phyloP scores from a whole-genome alignment of 2,888 invertebrate genomes.

The Eudemis profundana region DNA sequence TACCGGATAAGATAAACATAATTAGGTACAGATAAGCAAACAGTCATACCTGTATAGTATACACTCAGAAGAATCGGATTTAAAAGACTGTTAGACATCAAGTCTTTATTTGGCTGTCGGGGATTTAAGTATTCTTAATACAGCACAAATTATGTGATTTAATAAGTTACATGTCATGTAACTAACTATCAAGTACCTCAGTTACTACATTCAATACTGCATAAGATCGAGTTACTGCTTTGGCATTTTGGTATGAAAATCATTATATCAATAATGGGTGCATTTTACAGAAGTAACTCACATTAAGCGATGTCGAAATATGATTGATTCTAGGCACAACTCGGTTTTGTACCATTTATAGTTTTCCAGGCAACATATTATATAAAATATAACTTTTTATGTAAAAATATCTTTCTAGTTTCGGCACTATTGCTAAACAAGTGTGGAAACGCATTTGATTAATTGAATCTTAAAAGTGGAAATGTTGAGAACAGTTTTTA shows the following conservation, averaged over 20 bases:
- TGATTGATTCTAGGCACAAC: constrained; percentile 15
- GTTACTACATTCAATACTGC: neutral
- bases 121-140: neutral
- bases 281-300: neutral
- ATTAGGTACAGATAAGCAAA: constrained; percentile 30
- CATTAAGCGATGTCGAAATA: neutral
- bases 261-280: neutral
- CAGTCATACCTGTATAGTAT: constrained; percentile 11
- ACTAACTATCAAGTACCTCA: neutral
- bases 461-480: neutral
- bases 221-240: neutral
- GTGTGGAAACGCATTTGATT: neutral
- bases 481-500: neutral
- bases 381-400: neutral
- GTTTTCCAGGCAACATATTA: constrained; percentile 2
- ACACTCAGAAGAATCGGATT: constrained; percentile 10
- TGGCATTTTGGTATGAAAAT: neutral
- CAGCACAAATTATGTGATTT: neutral
- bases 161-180: neutral
- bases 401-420: constrained; percentile 6
- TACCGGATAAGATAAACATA: constrained; percentile 40
- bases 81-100: neutral
- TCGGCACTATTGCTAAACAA: neutral
- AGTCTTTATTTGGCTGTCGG: neutral
- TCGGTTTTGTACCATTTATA: constrained; percentile 31